A percentile compares a stretch with the other conserved stretches of the same genome.
Evolutionary conservation across 92 coral and sea anemone species (phyloP).

Genomic region (Paramuricea clavata): DNA sequence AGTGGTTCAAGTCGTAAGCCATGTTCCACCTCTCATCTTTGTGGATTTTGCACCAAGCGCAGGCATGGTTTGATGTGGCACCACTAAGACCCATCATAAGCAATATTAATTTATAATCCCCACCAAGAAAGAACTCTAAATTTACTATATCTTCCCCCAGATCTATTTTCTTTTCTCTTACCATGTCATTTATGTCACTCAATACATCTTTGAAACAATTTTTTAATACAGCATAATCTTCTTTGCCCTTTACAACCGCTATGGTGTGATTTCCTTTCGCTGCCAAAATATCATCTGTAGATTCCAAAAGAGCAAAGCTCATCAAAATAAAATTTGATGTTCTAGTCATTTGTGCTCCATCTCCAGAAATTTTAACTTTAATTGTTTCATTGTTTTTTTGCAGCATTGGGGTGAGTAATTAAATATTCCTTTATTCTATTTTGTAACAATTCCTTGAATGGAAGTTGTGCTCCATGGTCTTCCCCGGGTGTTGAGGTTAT

Average conservation of each 20-base stretch:
- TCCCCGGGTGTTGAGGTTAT: slow-evolving; percentile 73
- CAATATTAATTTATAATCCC: slow-evolving; percentile 75
- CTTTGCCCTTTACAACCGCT: slow-evolving; percentile 73
- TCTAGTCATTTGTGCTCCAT: slow-evolving; percentile 80
- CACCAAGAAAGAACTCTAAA: slow-evolving; percentile 70
- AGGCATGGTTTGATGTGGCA: slow-evolving; percentile 56
- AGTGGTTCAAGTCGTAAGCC: slow-evolving; percentile 60
- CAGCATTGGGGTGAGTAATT: slow-evolving; percentile 18
- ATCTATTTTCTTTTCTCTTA: slow-evolving; percentile 42
- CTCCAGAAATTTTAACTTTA: slow-evolving; percentile 73
- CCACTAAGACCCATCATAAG: slow-evolving; percentile 75
- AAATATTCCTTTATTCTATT: too few species aligned
- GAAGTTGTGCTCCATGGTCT: slow-evolving; percentile 70
- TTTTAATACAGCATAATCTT: slow-evolving; percentile 63
- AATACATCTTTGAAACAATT: slow-evolving; percentile 68
- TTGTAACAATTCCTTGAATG: too few species aligned
- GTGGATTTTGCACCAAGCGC: slow-evolving; percentile 36
- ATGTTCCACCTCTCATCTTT: slow-evolving; percentile 58
- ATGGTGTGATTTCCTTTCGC: slow-evolving; percentile 71
- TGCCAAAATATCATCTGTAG: slow-evolving; percentile 68
- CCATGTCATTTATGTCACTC: slow-evolving; percentile 63
- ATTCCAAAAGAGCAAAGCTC: slow-evolving; percentile 69
- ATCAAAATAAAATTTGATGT: slow-evolving; percentile 70
- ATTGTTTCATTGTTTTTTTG: slow-evolving; percentile 51
- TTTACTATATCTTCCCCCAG: slow-evolving; percentile 44